phyloP scores from a whole-genome alignment of 2,797 vertebrate species.

The Chaetodon trifasciatus region DNA sequence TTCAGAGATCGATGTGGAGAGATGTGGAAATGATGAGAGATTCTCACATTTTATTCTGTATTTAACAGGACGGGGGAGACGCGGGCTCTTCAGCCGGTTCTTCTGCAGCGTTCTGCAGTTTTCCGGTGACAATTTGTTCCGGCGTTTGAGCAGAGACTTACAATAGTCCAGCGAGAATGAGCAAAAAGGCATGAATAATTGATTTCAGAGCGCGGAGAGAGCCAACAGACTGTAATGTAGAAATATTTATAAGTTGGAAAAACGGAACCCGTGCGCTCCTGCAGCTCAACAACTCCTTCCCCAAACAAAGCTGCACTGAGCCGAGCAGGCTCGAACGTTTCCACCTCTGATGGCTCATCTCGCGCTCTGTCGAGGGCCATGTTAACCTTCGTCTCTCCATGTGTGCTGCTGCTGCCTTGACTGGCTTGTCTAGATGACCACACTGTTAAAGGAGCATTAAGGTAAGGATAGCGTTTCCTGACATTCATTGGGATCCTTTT shows the following conservation, averaged over 20 bases:
- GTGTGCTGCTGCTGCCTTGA: background rate
- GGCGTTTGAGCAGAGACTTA: constrained; percentile 28
- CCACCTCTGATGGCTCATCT: constrained; percentile 41
- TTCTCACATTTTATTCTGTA: background rate
- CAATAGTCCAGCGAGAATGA: constrained; percentile 29
- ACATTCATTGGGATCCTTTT: constrained; percentile 34
- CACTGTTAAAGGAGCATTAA: constrained; percentile 15
- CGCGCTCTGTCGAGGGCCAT: constrained; percentile 4
- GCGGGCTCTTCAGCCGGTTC: background rate
- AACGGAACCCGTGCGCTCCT: constrained; percentile 4
- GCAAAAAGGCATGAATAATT: constrained; percentile 55
- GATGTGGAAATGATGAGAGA: background rate
- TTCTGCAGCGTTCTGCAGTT: constrained; percentile 26
- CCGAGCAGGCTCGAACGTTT: constrained; percentile 29
- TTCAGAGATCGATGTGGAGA: background rate
- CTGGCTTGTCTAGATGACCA: background rate
- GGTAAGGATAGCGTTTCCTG: constrained; percentile 7
- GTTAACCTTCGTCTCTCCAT: constrained; percentile 16
- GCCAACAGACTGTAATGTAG: constrained; percentile 48
- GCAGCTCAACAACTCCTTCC: constrained; percentile 8
- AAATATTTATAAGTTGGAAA: constrained; percentile 56
- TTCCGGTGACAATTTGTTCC: constrained; percentile 34
- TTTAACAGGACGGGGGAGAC: constrained; percentile 5
- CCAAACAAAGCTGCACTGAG: constrained; percentile 10
- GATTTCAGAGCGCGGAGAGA: constrained; percentile 48